phyloP scores from a whole-genome alignment of 2,797 vertebrate genomes.

The Mustela erminea region DNA sequence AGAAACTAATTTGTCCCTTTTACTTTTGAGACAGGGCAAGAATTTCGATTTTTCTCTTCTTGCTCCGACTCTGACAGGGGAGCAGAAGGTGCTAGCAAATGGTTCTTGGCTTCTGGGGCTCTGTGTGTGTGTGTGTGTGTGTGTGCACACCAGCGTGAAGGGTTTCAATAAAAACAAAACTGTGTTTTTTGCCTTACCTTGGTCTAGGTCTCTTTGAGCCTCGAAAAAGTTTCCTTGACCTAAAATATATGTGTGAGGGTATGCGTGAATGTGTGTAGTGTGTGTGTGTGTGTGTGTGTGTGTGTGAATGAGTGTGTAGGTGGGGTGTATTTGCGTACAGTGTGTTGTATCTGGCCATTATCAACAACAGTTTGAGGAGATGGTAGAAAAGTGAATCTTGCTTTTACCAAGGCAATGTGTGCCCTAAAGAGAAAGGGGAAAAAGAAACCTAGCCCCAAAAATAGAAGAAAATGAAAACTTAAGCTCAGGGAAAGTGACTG shows the following conservation, averaged over 20 bases:
- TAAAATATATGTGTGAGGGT: not conserved
- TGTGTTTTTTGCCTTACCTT: not conserved
- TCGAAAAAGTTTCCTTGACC: conserved; percentile 7
- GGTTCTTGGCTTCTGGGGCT: not conserved
- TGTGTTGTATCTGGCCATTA: too few relatives aligned
- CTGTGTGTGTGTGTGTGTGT: not conserved
- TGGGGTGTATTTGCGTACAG: not conserved
- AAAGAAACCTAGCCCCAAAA: not conserved
- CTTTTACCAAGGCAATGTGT: not conserved
- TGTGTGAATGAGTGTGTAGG: not conserved
- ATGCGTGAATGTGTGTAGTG: not conserved
- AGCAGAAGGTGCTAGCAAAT: not conserved
- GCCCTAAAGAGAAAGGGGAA: not conserved
- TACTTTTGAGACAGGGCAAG: conserved; percentile 90
- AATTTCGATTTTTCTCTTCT: conserved; percentile 87
- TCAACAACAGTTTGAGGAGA: not conserved
- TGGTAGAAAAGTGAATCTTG: not conserved
- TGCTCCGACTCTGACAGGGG: conserved; percentile 68
- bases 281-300: too few relatives aligned
- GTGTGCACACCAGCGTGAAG: not conserved
- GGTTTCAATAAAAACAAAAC: not conserved
- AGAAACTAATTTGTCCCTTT: conserved; percentile 92
- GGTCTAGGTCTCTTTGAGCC: not conserved
- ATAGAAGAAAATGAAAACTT: not conserved
- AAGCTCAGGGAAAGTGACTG: not conserved